Conservation (phyloP, 2,888 invertebrate species). For the Calameuta pallipes region DNA sequence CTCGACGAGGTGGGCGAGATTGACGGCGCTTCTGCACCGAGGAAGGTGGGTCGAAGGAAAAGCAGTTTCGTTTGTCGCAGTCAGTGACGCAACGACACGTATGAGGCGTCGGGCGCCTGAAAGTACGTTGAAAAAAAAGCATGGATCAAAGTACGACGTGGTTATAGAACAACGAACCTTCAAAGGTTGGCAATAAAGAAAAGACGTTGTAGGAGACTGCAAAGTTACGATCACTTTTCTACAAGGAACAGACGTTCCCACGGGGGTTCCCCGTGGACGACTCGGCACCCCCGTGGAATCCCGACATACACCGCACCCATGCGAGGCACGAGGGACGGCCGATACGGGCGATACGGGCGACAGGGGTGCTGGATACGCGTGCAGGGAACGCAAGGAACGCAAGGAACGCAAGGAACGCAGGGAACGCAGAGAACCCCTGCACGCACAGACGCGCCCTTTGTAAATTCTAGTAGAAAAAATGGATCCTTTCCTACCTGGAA, state of each 20-base stretch:
- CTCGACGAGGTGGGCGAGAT: too few species aligned
- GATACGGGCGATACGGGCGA: background rate
- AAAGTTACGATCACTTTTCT: slow-evolving; percentile 2
- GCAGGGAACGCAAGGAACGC: slow-evolving; percentile 9
- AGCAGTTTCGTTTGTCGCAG: background rate
- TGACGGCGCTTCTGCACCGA: background rate
- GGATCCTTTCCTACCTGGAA: background rate
- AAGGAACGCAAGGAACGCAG: background rate
- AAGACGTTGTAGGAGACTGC: background rate
- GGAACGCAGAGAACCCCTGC: slow-evolving; percentile 13
- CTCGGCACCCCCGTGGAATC: slow-evolving; percentile 3
- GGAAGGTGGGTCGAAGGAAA: background rate
- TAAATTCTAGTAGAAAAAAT: background rate
- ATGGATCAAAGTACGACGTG: slow-evolving; percentile 14
- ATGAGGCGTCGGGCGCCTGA: slow-evolving; percentile 11
- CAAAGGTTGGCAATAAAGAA: background rate
- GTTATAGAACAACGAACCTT: background rate
- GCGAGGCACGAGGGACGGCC: slow-evolving; percentile 6
- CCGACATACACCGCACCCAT: slow-evolving; percentile 7
- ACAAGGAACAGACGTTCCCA: background rate
- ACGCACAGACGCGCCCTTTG: background rate
- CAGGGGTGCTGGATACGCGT: background rate
- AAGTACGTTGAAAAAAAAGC: background rate
- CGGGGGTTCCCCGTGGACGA: slow-evolving; percentile 22
- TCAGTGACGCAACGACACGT: slow-evolving; percentile 31